Conservation (phyloP, 2,888 invertebrate species). For the Caenorhabditis zanzibari region DNA sequence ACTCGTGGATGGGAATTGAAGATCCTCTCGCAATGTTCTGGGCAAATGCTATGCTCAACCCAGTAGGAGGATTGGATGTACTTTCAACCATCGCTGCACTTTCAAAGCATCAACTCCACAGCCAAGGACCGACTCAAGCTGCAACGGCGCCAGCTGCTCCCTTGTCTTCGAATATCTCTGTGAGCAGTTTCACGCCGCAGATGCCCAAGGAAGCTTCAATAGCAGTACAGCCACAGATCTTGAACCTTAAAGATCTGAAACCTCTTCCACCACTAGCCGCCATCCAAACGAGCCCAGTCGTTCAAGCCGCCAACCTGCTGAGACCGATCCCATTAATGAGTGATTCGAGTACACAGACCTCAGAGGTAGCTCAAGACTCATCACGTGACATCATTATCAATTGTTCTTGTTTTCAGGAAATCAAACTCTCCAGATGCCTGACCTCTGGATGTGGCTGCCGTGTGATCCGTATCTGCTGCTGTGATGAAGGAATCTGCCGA, state of each 20-base stretch:
- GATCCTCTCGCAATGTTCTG: conserved; percentile 71
- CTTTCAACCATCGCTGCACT: conserved; percentile 69
- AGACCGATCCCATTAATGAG: conserved; percentile 58
- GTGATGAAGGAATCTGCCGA: conserved; percentile 73
- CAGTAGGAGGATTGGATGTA: conserved; percentile 69
- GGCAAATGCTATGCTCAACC: conserved; percentile 71
- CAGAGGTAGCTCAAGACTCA: conserved; percentile 35
- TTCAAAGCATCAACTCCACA: conserved; percentile 48
- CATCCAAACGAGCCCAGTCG: conserved; percentile 65
- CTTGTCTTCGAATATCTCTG: conserved; percentile 47
- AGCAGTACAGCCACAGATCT: conserved; percentile 42
- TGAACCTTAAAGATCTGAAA: conserved; percentile 59
- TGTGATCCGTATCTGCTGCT: conserved; percentile 80
- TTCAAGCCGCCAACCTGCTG: conserved; percentile 62
- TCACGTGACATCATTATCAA: conserved; percentile 41
- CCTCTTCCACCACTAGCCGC: conserved; percentile 56
- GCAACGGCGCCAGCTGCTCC: conserved; percentile 57
- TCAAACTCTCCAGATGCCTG: conserved; percentile 72
- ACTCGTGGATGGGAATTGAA: conserved; percentile 63
- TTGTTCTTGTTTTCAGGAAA: conserved; percentile 66
- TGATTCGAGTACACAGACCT: conserved; percentile 60
- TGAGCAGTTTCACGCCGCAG: conserved; percentile 50
- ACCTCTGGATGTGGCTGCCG: conserved; percentile 75
- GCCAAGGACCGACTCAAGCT: conserved; percentile 39
- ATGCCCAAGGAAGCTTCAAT: conserved; percentile 67